phyloP scores from a whole-genome alignment of 1,140 invertebrate genomes.

The Drosophila ogumai region DNA sequence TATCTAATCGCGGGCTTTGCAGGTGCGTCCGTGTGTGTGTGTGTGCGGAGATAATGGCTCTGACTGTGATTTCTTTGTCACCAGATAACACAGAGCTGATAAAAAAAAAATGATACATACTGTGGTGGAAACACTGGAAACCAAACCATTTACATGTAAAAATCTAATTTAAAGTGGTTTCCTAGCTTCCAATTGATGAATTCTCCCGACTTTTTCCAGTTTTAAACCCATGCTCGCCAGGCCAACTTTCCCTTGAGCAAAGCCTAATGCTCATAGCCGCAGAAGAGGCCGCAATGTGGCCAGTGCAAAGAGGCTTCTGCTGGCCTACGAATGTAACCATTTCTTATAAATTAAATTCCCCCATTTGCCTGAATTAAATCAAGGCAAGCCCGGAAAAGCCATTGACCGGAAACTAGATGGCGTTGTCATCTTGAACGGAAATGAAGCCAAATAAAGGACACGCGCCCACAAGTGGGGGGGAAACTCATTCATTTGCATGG shows the following conservation, averaged over 20 bases:
- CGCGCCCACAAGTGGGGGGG: constrained; percentile 2
- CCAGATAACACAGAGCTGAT: constrained; percentile 42
- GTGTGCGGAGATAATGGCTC: constrained; percentile 38
- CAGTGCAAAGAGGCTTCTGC: neutral
- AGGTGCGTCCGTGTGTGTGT: constrained; percentile 17
- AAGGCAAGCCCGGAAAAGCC: constrained; percentile 19
- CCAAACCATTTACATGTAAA: constrained; percentile 2
- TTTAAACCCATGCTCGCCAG: constrained; percentile 6
- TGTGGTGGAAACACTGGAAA: neutral
- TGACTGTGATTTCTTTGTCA: constrained; percentile 53
- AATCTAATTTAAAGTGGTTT: neutral
- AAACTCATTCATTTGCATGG: constrained; percentile 40
- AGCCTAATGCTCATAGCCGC: constrained; percentile 9
- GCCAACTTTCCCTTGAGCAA: constrained; percentile 2
- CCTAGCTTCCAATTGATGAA: constrained; percentile 4
- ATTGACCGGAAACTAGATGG: constrained; percentile 39
- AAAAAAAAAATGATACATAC: neutral
- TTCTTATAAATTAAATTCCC: constrained; percentile 45
- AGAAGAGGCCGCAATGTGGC: constrained; percentile 29
- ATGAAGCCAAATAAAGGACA: constrained; percentile 50
- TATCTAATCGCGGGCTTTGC: constrained; percentile 50
- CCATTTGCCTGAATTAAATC: constrained; percentile 36
- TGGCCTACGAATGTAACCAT: neutral
- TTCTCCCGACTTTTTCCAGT: neutral
- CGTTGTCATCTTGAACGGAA: constrained; percentile 47